These are phyloP conservation scores for Staurois parvus DNA, from an alignment of 2,797 vertebrate species.

Conservation along the genomic window DNA sequence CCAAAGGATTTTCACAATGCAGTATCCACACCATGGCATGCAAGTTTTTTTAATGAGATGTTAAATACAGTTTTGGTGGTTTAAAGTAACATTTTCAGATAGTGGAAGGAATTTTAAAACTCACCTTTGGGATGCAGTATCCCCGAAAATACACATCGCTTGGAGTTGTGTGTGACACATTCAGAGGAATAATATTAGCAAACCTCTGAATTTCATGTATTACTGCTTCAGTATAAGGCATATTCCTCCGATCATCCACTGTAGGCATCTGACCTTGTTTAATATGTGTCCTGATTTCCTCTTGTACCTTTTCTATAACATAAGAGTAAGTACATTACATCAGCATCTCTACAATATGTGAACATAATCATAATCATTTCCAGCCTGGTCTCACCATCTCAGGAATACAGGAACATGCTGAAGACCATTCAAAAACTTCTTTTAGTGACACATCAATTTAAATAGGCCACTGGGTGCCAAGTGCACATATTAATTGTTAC, in stretches of 20 bases:
- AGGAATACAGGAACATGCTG: no score
- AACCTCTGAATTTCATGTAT: conserved; percentile 75
- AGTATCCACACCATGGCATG: no score
- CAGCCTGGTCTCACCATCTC: no score
- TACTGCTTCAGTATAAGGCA: conserved; percentile 74
- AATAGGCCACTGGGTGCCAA: no score
- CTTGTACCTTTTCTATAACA: conserved; percentile 69
- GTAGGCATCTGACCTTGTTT: conserved; percentile 69
- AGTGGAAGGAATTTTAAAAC: neutral
- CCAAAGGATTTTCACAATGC: no score
- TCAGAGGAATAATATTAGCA: conserved; percentile 71
- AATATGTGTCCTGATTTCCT: conserved; percentile 70
- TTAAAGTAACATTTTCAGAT: no score
- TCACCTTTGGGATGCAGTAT: conserved; percentile 72
- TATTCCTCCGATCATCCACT: conserved; percentile 69
- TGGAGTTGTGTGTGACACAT: conserved; percentile 66
- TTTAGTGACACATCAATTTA: no score
- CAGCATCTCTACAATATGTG: neutral
- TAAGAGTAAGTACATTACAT: neutral
- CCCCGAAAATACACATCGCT: conserved; percentile 45
- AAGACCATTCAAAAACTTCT: no score
- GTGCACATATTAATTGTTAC: no score
- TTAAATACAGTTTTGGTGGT: no score
- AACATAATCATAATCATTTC: neutral
- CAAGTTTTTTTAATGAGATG: no score